Evolutionary conservation across 1,140 invertebrate species (phyloP), one percentile per base, ranked within the genome.

Genomic region (Leptinotarsa defecta): DNA sequence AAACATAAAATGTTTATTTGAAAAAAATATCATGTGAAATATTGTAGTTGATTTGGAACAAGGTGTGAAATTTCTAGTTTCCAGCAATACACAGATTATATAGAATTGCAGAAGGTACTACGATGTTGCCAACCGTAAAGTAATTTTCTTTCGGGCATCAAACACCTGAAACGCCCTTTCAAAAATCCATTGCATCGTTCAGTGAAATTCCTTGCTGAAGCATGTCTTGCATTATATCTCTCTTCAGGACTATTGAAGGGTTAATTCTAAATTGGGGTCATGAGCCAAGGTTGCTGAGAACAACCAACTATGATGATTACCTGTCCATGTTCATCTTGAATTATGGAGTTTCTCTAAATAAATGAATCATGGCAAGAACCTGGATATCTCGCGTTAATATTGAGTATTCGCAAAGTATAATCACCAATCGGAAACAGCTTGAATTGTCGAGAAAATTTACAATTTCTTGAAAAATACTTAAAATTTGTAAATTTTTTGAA

Each of bases 361-460:
- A 76, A 77, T 6, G 73, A 72, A 80, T 85, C 84, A 75, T 83
- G 81, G 6, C 70, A 70, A n/a, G 75, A 76, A 13, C 84, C 84
- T 48, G 79, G 79, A 78, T 73, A 85, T 13, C 80, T 76, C 24
- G 76, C 74, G 80, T n/a, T 78, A 49, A 80, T 61, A 70, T 79
- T 74, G 11, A 65, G 57, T 68, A 85, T 81, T n/a, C n/a, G n/a
- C n/a, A n/a, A 65, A 68, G 78, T 65, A 20, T 77, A 68, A 48
- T 75, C 68, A 48, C 34, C 20, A n/a, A n/a, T n/a, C n/a, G n/a
- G n/a, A n/a, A n/a, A n/a, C n/a, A n/a, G n/a, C n/a, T n/a, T n/a
- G n/a, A n/a, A n/a, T n/a, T n/a, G n/a, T n/a, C n/a, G n/a, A n/a
- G n/a, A n/a, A n/a, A n/a, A n/a, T n/a, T n/a, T n/a, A n/a, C n/a